Evolutionary conservation across 2,888 invertebrate species (phyloP).

Genomic region (Eupeodes luniger): DNA sequence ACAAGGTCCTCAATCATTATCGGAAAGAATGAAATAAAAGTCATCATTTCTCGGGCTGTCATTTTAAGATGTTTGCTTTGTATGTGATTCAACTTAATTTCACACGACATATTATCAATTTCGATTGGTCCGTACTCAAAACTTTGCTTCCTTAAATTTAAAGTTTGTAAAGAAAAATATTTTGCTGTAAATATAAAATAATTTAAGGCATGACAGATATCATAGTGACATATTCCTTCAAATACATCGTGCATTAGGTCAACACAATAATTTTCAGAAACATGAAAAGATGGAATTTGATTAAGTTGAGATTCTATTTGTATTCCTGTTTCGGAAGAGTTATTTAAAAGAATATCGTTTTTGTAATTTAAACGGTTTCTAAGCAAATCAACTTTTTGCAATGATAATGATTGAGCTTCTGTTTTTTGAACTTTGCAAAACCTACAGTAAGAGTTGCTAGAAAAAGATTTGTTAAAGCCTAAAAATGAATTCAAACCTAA

Average conservation of each 20-base stretch:
- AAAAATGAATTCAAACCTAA: too few relatives aligned
- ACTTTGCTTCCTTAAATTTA: constrained; percentile 76
- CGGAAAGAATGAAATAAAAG: constrained; percentile 76
- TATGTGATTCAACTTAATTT: constrained; percentile 67
- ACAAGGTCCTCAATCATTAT: constrained; percentile 78
- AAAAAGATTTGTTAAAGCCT: too few relatives aligned
- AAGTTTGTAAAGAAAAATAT: constrained; percentile 73
- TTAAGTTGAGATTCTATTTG: constrained; percentile 77
- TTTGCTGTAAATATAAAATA: constrained; percentile 71
- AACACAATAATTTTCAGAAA: constrained; percentile 75
- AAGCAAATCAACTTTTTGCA: constrained; percentile 65
- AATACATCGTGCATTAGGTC: constrained; percentile 77
- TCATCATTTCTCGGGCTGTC: constrained; percentile 30
- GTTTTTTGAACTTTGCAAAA: constrained; percentile 76
- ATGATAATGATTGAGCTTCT: constrained; percentile 60
- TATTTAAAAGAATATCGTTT: constrained; percentile 54
- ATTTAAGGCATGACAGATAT: constrained; percentile 72
- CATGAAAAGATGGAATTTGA: neutral
- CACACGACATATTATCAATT: constrained; percentile 73
- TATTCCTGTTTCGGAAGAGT: constrained; percentile 72
- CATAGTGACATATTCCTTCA: constrained; percentile 75
- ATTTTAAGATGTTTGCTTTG: constrained; percentile 60
- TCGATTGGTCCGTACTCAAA: constrained; percentile 77
- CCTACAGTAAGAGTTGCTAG: constrained; percentile 77
- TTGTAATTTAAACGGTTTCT: constrained; percentile 75